Evolutionary conservation across 2,888 invertebrate species (phyloP), one percentile per base, ranked within the genome.

Genomic region (Cephalotes varians): DNA sequence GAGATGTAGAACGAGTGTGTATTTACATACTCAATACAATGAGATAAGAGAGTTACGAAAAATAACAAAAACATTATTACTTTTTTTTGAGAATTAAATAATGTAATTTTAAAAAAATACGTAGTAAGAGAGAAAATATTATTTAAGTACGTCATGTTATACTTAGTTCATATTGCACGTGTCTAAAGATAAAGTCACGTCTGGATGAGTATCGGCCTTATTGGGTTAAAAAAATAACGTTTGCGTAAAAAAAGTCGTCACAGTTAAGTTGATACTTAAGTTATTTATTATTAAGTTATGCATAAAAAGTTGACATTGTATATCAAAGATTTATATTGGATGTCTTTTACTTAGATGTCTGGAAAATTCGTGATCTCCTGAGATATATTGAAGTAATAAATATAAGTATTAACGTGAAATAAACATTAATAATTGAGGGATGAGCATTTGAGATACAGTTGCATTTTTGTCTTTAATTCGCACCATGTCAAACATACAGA

Each of bases 61-160:
- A 44, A 51, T 28, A 51, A 28, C 9, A 18, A 34, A n/a, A 58
- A 62, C 7, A 9, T 62, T 31, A 51, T 62, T 72, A 40, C 28
- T 18, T 1, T 18, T 76, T 28, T 15, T 67, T n/a, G 15, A 76
- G 21, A 25, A 21, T 0, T 5, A 4, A 69, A 44, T 65, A 15
- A n/a, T 25, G 31, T 54, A 28, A 44, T 56, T 71, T 56, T 1
- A 49, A 51, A 51, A 77, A 56, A 56, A 44, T 56, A 79, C 18
- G 18, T 47, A 71, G 18, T 56, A 67, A 56, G 44, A 44, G 28
- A 9, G 25, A 7, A 28, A 5, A 47, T 2, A 34, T 56, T 79
- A 71, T 79, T 77, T 71, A 79, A 71, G 56, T 71, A 79, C 71
- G 25, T 58, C 44, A 51, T 18, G 56, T 79, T 79, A 79, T 79